Percentiles rank a stretch among this genome's conserved stretches.
phyloP scores from a whole-genome alignment of 2,888 invertebrate genomes.

The Ophioninae sp. region DNA sequence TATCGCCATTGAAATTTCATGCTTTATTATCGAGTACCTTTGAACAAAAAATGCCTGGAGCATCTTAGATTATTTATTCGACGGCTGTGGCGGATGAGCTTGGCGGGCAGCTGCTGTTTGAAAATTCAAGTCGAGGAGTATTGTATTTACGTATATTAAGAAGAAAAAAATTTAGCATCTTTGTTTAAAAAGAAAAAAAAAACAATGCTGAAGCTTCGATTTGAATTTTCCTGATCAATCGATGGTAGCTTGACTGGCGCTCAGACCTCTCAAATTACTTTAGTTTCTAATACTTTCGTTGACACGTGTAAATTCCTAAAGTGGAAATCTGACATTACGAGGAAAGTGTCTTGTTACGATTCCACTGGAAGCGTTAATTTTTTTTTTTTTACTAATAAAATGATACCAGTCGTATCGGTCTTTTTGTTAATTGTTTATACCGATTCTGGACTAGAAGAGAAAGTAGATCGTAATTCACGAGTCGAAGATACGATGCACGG shows the following conservation, averaged over 20 bases:
- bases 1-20: conserved; percentile 42
- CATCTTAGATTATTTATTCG: conserved; percentile 60
- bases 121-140: conserved; percentile 24
- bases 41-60: conserved; percentile 51
- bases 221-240: background rate
- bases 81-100: conserved; percentile 24
- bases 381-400: conserved; percentile 35
- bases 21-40: conserved; percentile 30
- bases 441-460: conserved; percentile 17
- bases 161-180: background rate
- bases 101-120: conserved; percentile 19
- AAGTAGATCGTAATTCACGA: background rate
- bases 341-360: conserved; percentile 19
- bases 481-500: background rate
- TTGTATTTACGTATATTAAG: conserved; percentile 4
- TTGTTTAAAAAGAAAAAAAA: background rate
- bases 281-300: conserved; percentile 8
- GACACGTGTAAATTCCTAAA: background rate
- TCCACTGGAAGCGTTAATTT: conserved; percentile 19
- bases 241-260: background rate
- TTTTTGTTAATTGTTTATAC: conserved; percentile 57
- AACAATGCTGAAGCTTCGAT: background rate
- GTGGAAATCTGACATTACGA: background rate
- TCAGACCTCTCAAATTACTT: conserved; percentile 8
- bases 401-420: conserved; percentile 39